Conservation (phyloP, 2,113 vertebrate genomes). For the Sigmodon hispidus region DNA sequence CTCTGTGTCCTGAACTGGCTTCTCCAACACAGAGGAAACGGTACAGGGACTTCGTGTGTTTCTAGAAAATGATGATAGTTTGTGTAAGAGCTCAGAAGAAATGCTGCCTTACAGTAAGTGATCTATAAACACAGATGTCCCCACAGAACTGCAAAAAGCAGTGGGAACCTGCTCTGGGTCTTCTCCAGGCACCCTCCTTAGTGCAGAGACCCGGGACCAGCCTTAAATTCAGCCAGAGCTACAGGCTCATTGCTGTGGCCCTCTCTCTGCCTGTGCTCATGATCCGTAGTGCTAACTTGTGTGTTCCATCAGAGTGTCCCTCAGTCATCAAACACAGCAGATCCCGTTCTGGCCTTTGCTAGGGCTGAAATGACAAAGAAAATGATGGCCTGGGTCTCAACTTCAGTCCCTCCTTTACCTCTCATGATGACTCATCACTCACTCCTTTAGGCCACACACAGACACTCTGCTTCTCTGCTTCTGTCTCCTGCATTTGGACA, state of each 20-base stretch:
- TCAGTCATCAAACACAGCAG: background rate
- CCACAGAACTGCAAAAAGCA: conserved; percentile 7
- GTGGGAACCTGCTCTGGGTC: background rate
- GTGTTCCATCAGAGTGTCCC: background rate
- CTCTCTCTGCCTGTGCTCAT: background rate
- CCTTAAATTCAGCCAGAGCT: background rate
- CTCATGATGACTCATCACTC: background rate
- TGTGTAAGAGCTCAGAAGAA: background rate
- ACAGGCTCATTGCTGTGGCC: background rate
- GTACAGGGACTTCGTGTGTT: background rate
- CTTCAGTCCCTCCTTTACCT: background rate
- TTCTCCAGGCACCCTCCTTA: background rate
- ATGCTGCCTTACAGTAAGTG: background rate
- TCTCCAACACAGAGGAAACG: background rate
- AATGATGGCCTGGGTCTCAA: background rate
- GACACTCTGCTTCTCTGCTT: background rate
- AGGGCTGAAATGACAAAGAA: background rate
- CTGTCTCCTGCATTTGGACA: conserved; percentile 19
- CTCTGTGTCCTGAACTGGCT: background rate
- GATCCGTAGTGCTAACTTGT: background rate
- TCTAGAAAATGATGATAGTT: background rate
- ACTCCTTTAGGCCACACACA: background rate
- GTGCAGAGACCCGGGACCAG: background rate
- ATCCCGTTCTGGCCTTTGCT: background rate
- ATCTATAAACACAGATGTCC: background rate